Evolutionary conservation across 2,113 vertebrate species (phyloP).

Genomic region (Urocitellus parryii): DNA sequence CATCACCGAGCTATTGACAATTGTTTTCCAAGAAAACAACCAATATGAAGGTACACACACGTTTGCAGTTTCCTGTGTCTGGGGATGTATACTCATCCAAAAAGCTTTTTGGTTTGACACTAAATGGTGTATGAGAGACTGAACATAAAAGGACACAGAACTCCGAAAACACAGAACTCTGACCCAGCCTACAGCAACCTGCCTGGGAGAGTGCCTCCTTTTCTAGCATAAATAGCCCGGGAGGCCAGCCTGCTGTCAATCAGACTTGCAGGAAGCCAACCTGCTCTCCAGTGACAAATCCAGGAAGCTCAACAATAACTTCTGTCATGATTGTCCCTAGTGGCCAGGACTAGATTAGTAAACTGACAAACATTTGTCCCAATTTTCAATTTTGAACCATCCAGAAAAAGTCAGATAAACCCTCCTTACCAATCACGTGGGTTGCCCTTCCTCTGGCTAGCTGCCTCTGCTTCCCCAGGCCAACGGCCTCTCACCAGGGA

Average conservation of each 20-base stretch:
- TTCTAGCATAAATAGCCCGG: not conserved
- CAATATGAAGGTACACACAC: rapidly evolving
- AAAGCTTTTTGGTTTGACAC: not conserved
- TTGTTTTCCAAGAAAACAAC: slow-evolving; percentile 48
- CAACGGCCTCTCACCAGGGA: not conserved
- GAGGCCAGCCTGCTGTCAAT: not conserved
- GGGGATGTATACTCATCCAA: not conserved
- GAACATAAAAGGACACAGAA: not conserved
- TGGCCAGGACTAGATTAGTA: not conserved
- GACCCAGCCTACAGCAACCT: not conserved
- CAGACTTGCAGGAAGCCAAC: not conserved
- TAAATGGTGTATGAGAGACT: not conserved
- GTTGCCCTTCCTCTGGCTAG: not conserved
- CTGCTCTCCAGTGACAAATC: not conserved
- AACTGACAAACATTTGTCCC: not conserved
- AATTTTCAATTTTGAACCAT: not conserved
- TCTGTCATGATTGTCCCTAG: not conserved
- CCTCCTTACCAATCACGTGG: not conserved
- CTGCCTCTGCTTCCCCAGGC: not conserved
- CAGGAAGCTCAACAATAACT: not conserved
- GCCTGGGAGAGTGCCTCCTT: not conserved
- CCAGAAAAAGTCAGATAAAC: not conserved
- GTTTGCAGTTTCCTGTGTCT: not conserved
- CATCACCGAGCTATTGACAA: not conserved
- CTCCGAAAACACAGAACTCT: not conserved